Percentiles rank a stretch among this genome's conserved stretches.
These are phyloP conservation scores for Acleris holmiana DNA, from an alignment of 2,888 invertebrate genomes.

Conservation along the genomic window DNA sequence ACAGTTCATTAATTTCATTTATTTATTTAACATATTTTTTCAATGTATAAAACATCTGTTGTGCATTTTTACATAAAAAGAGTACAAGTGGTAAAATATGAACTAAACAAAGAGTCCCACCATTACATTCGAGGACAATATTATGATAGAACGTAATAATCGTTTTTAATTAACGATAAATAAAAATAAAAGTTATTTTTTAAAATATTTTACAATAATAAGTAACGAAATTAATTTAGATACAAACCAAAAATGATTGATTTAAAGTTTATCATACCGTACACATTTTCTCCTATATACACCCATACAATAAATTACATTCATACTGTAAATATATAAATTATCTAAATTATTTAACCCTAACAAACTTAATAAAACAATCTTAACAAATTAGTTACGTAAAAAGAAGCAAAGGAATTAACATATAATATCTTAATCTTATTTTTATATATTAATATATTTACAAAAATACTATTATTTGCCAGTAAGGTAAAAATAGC, in stretches of 20 bases:
- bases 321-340: slow-evolving; percentile 47
- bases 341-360: slow-evolving; percentile 8
- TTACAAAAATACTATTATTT: too few species aligned
- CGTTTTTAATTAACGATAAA: slow-evolving; percentile 31
- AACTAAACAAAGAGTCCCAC: slow-evolving; percentile 9
- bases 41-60: slow-evolving; percentile 28
- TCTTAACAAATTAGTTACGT: not conserved
- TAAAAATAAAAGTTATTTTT: slow-evolving; percentile 17
- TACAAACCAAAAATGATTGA: too few species aligned
- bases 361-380: too few species aligned
- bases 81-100: slow-evolving; percentile 34
- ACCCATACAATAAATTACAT: slow-evolving; percentile 63
- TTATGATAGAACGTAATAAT: not conserved
- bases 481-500: too few species aligned
- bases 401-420: too few species aligned
- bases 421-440: not conserved
- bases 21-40: slow-evolving; percentile 17
- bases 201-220: not conserved
- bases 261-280: slow-evolving; percentile 30
- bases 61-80: slow-evolving; percentile 35
- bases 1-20: slow-evolving; percentile 1
- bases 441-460: not conserved
- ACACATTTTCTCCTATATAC: slow-evolving; percentile 36
- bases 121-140: slow-evolving; percentile 1
- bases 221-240: too few species aligned